A percentile compares a stretch with the other conserved stretches of the same genome.
Conservation (phyloP, 2,888 invertebrate genomes). For the Melitaea athalia region DNA sequence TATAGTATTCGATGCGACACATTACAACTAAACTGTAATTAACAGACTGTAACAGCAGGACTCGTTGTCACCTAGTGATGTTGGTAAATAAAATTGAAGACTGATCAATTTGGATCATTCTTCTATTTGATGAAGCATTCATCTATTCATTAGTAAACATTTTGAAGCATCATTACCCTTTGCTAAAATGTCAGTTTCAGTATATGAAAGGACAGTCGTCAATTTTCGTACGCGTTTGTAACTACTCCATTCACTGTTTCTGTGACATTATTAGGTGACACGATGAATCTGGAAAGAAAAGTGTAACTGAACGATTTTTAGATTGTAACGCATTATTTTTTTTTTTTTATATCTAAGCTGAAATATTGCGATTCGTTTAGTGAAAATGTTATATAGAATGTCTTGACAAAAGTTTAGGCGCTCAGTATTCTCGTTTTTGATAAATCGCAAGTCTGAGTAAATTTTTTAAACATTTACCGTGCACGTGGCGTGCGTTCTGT, state of each 20-base stretch:
- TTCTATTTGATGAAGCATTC: no score
- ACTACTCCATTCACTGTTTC: neutral
- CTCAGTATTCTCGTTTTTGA: constrained; percentile 43
- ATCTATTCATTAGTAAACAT: no score
- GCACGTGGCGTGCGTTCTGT: constrained; percentile 44
- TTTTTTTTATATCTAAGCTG: constrained; percentile 5
- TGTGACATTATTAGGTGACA: neutral
- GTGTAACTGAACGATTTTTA: neutral
- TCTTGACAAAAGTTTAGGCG: constrained; percentile 66
- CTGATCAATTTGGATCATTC: no score
- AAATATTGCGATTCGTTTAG: constrained; percentile 7
- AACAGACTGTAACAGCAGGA: neutral
- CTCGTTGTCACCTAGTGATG: constrained; percentile 20
- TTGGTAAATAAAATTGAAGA: neutral
- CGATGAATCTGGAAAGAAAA: neutral
- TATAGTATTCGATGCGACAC: constrained; percentile 7
- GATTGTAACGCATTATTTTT: constrained; percentile 1
- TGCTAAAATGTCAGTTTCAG: no score
- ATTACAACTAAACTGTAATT: constrained; percentile 5
- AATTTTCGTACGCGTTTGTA: neutral
- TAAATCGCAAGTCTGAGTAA: constrained; percentile 61
- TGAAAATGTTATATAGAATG: constrained; percentile 32
- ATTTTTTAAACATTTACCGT: constrained; percentile 55
- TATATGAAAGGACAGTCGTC: no score
- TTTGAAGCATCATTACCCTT: no score